Conservation (phyloP, 2,797 vertebrate species). For the Gallirallus australis region DNA sequence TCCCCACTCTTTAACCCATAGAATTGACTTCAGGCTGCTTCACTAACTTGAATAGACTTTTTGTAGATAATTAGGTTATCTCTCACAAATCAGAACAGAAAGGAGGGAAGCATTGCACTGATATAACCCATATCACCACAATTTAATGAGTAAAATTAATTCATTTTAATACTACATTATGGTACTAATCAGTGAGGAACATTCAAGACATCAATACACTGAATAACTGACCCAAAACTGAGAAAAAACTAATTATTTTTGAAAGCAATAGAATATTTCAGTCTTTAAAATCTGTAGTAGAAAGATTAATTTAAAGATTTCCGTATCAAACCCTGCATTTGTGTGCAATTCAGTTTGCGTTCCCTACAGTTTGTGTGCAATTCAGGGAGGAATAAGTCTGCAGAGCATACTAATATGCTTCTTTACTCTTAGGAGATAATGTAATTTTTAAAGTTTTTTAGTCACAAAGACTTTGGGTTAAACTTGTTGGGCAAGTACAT, state of each 20-base stretch:
- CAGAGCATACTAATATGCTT: not conserved
- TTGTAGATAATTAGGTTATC: not conserved
- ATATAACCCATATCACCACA: not conserved
- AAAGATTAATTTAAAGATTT: not conserved
- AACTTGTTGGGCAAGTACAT: not conserved
- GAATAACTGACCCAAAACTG: not conserved
- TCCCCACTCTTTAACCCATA: not conserved
- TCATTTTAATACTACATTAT: not conserved
- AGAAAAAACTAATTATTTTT: not conserved
- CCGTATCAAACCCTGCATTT: not conserved
- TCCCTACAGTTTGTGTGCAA: not conserved
- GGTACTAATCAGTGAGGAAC: not conserved
- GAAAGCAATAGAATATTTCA: not conserved
- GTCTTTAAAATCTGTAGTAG: not conserved
- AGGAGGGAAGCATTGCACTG: not conserved
- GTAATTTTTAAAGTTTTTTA: not conserved
- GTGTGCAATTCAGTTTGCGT: not conserved
- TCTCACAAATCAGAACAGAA: not conserved
- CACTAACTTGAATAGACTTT: not conserved
- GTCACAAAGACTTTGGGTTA: not conserved
- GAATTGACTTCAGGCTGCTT: not conserved
- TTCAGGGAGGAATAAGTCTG: not conserved
- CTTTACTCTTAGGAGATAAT: not conserved
- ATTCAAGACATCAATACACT: not conserved
- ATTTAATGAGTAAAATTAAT: not conserved